Base-by-base conservation (phyloP, 2,113 vertebrate species). In the Tachysurus fulvidraco region DNA sequence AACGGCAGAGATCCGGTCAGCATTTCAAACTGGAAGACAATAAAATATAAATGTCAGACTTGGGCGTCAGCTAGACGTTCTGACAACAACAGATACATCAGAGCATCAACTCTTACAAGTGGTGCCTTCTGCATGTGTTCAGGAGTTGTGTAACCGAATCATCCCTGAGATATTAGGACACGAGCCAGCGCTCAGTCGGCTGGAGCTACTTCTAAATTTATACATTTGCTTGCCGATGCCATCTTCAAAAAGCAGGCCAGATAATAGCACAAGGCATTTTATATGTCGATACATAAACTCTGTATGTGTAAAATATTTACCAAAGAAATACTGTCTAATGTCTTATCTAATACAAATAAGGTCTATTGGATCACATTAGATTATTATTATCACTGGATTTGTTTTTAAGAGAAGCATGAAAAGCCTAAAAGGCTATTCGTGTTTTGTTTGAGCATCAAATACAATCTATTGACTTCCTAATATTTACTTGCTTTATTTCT, bases 1-100 rank as follows among this genome's bases (percentile, higher is more conserved):
- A 99, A 99, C 0, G 98, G 98, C 90, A 99, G 93, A 0, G 98
- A 98, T 67, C 98, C 98, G 0, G 98, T 99, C 93, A 99, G 92
- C 98, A 99, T 99, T 95, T 99, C 98, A 90, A 99, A 99, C 98
- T 99, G 93, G 10, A 92, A 91, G 88, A 71, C 1, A 88, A 64
- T 50, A 5, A 36, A 62, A 87, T 86, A 92, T 12, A 85, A 21
- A 88, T 13, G 46, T 90, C 60, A 89, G 76, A 41, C 44, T 80
- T 67, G 62, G 71, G 52, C 50, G 41, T 28, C 16, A 25, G n/a
- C 16, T 19, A 19, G 80, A 85, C 67, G 14, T 46, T 80, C 65
- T n/a, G 85, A 83, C 28, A 77, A 81, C 12, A 74, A 52, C 41
- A 82, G 62, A 71, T 76, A 41, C 85, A 84, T 13, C 80, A 86